A percentile compares a stretch with the other conserved stretches of the same genome.
phyloP scores from a whole-genome alignment of 2,888 invertebrate genomes.

The Agrochola litura region DNA sequence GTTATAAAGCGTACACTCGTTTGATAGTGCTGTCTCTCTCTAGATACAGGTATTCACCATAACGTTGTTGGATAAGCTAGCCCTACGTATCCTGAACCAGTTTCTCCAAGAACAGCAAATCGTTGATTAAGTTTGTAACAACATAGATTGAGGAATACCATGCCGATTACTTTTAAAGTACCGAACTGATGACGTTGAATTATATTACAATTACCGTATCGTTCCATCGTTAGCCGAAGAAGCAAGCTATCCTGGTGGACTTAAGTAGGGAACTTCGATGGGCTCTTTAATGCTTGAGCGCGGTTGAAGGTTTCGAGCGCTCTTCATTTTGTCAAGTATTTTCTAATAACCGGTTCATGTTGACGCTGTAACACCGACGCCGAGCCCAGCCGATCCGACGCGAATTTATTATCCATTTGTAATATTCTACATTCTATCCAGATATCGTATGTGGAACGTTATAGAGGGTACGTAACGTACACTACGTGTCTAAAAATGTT shows the following conservation, averaged over 20 bases:
- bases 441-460: conserved; percentile 33
- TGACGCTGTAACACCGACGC: conserved; percentile 30
- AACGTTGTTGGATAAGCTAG: not conserved
- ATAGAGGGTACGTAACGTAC: conserved; percentile 9
- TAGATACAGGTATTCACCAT: not conserved
- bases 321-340: conserved; percentile 57
- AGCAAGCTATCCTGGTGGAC: conserved; percentile 3
- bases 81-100: not conserved
- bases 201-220: conserved; percentile 4
- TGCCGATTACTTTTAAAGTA: not conserved
- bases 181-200: not conserved
- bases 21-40: not conserved
- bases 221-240: not conserved
- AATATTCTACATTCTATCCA: conserved; percentile 49
- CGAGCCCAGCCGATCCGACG: conserved; percentile 26
- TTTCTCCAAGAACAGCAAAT: conserved; percentile 6
- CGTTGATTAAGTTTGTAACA: not conserved
- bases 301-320: conserved; percentile 31
- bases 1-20: not conserved
- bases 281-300: conserved; percentile 24
- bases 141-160: not conserved
- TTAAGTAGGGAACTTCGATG: conserved; percentile 14
- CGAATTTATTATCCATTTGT: conserved; percentile 49
- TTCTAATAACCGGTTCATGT: conserved; percentile 58
- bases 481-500: conserved; percentile 29